phyloP scores from a whole-genome alignment of 1,140 invertebrate species.

The Drosophila murphyi region DNA sequence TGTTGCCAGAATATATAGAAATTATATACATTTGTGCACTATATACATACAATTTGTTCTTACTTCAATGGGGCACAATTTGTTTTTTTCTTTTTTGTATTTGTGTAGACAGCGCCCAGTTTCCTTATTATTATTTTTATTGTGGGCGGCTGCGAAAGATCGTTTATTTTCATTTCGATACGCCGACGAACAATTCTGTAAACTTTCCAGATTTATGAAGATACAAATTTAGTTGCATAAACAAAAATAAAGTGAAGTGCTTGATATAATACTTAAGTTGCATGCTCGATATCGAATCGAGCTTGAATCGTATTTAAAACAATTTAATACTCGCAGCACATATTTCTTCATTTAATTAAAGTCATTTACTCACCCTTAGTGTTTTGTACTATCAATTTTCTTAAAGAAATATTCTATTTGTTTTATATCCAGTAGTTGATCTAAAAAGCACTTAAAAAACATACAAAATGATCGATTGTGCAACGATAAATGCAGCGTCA shows the following conservation, averaged over 20 bases:
- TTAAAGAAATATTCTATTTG: background rate
- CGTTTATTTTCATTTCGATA: slow-evolving; percentile 67
- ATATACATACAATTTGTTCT: slow-evolving; percentile 36
- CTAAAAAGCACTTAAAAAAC: slow-evolving; percentile 1
- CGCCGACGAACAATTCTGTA: slow-evolving; percentile 29
- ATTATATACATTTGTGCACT: background rate
- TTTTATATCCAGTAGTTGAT: background rate
- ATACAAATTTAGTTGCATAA: slow-evolving; percentile 9
- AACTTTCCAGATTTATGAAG: slow-evolving; percentile 29
- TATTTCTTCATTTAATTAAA: background rate
- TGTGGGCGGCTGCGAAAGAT: slow-evolving; percentile 39
- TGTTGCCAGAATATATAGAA: background rate
- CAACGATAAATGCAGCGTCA: slow-evolving; percentile 43
- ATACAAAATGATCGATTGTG: slow-evolving; percentile 53
- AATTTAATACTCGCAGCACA: background rate
- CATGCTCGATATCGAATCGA: no score
- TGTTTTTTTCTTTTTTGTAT: slow-evolving; percentile 69
- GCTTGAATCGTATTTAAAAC: background rate
- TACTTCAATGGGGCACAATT: slow-evolving; percentile 61
- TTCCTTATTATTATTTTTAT: slow-evolving; percentile 32
- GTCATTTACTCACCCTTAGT: background rate
- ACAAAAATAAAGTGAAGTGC: background rate
- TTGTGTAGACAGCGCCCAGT: slow-evolving; percentile 6
- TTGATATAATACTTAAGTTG: background rate
- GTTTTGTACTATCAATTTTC: background rate